Evolutionary conservation across 1,140 invertebrate species (phyloP).

Genomic region (Holotrichia oblita): DNA sequence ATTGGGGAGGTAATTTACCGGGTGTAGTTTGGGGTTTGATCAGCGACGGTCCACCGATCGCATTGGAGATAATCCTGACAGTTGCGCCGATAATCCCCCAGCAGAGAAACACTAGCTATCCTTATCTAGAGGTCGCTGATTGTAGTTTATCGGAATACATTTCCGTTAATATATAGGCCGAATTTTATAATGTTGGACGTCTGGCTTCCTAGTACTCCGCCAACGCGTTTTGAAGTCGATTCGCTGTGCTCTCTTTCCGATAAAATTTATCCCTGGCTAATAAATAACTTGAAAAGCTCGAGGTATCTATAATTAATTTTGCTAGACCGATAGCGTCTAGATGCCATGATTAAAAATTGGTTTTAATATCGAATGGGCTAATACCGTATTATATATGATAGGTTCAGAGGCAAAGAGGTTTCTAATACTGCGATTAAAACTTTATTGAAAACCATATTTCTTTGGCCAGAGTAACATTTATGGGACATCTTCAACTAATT

Average conservation of each 20-base stretch:
- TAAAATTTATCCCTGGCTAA: conserved; percentile 19
- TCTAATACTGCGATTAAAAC: not conserved
- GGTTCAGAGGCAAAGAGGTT: not conserved
- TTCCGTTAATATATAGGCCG: conserved; percentile 24
- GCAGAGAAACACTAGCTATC: not conserved
- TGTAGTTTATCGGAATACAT: conserved; percentile 26
- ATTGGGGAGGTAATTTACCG: not conserved
- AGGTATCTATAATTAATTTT: conserved; percentile 17
- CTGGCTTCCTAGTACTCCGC: not conserved
- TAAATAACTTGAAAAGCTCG: conserved; percentile 9
- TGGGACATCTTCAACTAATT: no score
- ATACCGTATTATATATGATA: not conserved
- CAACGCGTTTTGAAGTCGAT: not conserved
- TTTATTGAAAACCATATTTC: not conserved
- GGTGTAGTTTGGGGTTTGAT: not conserved
- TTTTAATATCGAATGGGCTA: not conserved
- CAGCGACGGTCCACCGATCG: conserved; percentile 8
- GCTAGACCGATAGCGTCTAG: not conserved
- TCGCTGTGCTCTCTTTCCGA: not conserved
- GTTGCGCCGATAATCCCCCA: not conserved
- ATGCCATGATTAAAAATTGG: not conserved
- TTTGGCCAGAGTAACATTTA: not conserved
- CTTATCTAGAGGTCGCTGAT: not conserved
- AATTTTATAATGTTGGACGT: conserved; percentile 17
- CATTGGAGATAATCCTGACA: not conserved